Percentiles rank a stretch among this genome's conserved stretches.
Evolutionary conservation across 2,113 vertebrate species (phyloP).

Genomic region (Bothrops jararaca): DNA sequence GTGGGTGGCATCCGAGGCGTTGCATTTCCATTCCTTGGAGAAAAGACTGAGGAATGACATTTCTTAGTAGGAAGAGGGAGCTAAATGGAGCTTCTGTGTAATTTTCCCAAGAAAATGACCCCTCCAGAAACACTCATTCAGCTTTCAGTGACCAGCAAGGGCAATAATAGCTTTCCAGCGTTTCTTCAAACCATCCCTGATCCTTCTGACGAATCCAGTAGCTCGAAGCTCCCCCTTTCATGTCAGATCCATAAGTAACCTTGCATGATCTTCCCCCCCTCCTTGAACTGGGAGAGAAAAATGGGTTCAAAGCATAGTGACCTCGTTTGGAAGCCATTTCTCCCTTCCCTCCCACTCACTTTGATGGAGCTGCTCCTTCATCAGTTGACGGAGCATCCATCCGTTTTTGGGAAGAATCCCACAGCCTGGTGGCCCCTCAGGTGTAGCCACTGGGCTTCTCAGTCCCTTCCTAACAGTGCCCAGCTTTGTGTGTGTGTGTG

Average conservation of each 20-base stretch:
- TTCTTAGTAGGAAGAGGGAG: background rate
- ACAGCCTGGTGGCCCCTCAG: no score
- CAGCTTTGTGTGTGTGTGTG: background rate
- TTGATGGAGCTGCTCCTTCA: no score
- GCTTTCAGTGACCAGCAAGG: background rate
- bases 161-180: background rate
- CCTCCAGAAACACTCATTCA: background rate
- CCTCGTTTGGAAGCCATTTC: no score
- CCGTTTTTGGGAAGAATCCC: background rate
- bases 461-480: no score
- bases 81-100: background rate
- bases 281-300: background rate
- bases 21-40: slow-evolving; percentile 19
- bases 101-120: background rate
- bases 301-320: background rate
- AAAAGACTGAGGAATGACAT: background rate
- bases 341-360: no score
- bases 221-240: background rate
- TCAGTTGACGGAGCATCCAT: no score
- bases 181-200: background rate
- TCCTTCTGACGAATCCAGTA: background rate
- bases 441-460: no score
- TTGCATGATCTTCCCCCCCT: no score
- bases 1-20: slow-evolving; percentile 9
- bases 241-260: background rate